Evolutionary conservation across 2,113 vertebrate genomes (phyloP).

Genomic region (Ictalurus furcatus): DNA sequence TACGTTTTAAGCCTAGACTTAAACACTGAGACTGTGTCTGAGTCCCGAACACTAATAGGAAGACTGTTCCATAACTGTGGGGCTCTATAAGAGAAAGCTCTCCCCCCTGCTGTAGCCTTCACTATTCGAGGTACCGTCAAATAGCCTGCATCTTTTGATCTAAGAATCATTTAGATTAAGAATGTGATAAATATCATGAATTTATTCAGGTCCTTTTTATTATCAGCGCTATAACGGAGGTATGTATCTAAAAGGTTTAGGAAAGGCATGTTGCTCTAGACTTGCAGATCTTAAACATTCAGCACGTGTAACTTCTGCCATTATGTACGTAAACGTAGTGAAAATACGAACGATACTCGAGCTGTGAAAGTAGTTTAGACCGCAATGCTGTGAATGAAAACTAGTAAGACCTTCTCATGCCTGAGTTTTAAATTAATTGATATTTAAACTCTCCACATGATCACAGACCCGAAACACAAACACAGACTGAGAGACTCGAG

Average conservation of each 20-base stretch:
- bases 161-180: neutral
- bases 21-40: no score
- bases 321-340: neutral
- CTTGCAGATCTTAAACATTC: neutral
- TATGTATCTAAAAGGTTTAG: neutral
- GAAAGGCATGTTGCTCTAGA: neutral
- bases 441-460: constrained; percentile 7
- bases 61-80: no score
- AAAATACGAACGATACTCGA: neutral
- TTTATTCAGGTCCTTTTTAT: neutral
- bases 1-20: no score
- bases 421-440: neutral
- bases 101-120: no score
- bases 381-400: neutral
- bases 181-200: neutral
- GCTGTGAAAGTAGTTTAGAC: constrained; percentile 17
- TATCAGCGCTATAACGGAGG: neutral
- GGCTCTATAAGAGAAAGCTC: no score
- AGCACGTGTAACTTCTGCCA: neutral
- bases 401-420: neutral
- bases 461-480: constrained; percentile 19
- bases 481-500: neutral
- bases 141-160: no score
- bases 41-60: no score
- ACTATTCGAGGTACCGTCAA: no score